Evolutionary conservation across 2,113 vertebrate species (phyloP), one percentile per base, ranked within the genome.

Genomic region (Myotis brandtii): DNA sequence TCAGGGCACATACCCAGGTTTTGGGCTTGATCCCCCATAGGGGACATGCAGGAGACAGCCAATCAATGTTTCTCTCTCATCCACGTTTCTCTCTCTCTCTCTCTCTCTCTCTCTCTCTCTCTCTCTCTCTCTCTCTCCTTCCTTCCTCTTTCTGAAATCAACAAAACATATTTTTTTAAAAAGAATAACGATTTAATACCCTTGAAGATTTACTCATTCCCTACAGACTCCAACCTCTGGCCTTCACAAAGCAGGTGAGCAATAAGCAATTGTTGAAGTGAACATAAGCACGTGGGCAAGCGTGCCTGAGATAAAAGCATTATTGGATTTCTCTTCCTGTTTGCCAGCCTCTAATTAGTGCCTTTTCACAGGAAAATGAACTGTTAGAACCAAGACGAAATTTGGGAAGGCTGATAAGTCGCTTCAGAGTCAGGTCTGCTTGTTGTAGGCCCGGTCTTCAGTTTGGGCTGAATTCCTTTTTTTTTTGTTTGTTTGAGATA

Each of bases 181-280:
- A 23, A 59, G 23, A 80, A 89, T 84, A 48, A 92, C 32, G 85
- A 52, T 59, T 79, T 92, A 70, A 80, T 82, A 50, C 88, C 46
- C 46, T 94, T 69, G 27, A n/a, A 17, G 59, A 93, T 20, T 40
- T 88, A 32, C 59, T 21, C n/a, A 14, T 18, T 67, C 32, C 9
- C 27, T 34, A 13, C 25, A 77, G 37, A 27, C 14, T 11, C 27
- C 83, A 25, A 69, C 30, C 50, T 50, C 62, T 79, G 73, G 8
- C 83, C 83, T 96, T 89, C 64, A 81, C 54, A 67, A 64, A 84
- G 32, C 30, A 77, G 62, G 37, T 54, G 18, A 86, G 75, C 64
- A 46, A 23, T 46, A 62, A 50, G 18, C 84, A 64, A 40, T 9
- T 25, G 46, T 43, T 69, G 1, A 37, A 40, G 6, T 46, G 88